phyloP scores from a whole-genome alignment of 2,113 vertebrate genomes.

The Bothrops jararaca region DNA sequence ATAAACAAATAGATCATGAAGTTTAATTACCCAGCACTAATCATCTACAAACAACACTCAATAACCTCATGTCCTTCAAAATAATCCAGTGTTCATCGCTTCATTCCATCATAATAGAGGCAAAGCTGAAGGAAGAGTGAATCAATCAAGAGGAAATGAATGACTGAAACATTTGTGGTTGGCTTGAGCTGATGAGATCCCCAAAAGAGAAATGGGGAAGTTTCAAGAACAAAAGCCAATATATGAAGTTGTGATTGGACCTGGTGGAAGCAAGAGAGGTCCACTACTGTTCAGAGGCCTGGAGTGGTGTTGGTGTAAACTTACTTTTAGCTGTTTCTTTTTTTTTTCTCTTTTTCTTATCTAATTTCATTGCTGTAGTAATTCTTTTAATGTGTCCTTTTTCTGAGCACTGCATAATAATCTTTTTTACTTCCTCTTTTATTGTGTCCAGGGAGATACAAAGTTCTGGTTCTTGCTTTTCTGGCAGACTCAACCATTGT shows the following conservation, averaged over 20 bases:
- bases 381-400: background rate
- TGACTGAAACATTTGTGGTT: background rate
- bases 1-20: background rate
- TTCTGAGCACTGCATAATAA: background rate
- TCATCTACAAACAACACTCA: background rate
- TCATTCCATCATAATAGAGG: background rate
- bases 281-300: background rate
- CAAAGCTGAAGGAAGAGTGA: background rate
- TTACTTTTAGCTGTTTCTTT: background rate
- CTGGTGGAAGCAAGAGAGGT: background rate
- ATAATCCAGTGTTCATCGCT: background rate
- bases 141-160: background rate
- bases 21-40: background rate
- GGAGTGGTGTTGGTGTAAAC: background rate
- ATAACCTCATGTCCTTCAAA: background rate
- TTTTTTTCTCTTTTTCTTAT: background rate
- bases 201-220: background rate
- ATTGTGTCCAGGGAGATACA: too few species aligned
- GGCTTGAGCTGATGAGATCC: background rate
- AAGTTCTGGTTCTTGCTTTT: too few species aligned
- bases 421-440: too few species aligned
- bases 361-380: background rate
- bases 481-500: too few species aligned
- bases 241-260: background rate
- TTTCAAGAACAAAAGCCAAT: background rate